phyloP scores from a whole-genome alignment of 2,888 invertebrate species.

The Chrysopilus asiliformis region DNA sequence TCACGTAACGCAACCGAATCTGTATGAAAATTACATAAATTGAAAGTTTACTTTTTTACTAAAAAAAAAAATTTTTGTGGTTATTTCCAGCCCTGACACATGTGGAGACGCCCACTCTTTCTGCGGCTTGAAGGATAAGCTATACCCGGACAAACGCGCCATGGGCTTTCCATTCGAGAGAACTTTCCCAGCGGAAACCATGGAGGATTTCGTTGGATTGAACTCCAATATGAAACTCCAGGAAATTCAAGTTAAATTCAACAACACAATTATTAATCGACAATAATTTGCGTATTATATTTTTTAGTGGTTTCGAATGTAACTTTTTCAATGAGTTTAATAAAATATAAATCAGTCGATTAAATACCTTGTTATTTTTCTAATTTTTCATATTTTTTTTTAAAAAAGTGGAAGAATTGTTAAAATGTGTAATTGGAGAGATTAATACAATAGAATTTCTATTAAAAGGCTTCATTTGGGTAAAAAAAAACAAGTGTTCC shows the following conservation, averaged over 20 bases:
- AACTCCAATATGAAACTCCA: constrained; percentile 53
- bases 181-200: constrained; percentile 32
- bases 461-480: too few relatives aligned
- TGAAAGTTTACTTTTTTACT: not conserved
- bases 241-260: constrained; percentile 47
- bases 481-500: too few relatives aligned
- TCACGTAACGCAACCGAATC: constrained; percentile 24
- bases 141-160: constrained; percentile 50
- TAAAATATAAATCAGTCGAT: too few relatives aligned
- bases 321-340: too few relatives aligned
- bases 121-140: constrained; percentile 53
- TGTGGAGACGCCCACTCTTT: constrained; percentile 54
- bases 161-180: constrained; percentile 52
- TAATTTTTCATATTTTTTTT: too few relatives aligned
- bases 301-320: too few relatives aligned
- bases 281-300: too few relatives aligned
- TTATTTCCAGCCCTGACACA: constrained; percentile 7
- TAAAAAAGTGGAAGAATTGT: too few relatives aligned
- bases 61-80: not conserved
- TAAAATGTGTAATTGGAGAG: too few relatives aligned
- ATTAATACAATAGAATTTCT: too few relatives aligned
- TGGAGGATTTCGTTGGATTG: constrained; percentile 47
- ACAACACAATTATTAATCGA: constrained; percentile 27
- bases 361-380: too few relatives aligned
- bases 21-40: too few relatives aligned